phyloP scores from a whole-genome alignment of 2,797 vertebrate genomes.

The Tenualosa ilisha region DNA sequence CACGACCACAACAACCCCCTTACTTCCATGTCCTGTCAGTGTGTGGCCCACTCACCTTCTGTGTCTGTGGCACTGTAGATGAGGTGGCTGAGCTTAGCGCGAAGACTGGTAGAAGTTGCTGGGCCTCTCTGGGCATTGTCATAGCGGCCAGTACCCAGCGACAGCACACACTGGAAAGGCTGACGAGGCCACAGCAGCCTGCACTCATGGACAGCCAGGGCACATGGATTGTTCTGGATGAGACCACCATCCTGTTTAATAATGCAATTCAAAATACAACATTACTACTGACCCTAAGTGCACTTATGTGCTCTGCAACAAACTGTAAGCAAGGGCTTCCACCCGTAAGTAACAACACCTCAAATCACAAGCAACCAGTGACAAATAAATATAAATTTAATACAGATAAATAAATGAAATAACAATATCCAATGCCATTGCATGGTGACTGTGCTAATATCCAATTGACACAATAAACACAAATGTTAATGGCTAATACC shows the following conservation, averaged over 20 bases:
- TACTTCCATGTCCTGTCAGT: neutral
- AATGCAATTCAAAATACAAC: neutral
- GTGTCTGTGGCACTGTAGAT: constrained; percentile 79
- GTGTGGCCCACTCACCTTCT: constrained; percentile 58
- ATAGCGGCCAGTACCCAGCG: constrained; percentile 74
- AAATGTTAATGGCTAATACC: too few species aligned
- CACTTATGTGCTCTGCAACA: neutral
- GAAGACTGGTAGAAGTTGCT: constrained; percentile 74
- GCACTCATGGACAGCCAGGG: constrained; percentile 75
- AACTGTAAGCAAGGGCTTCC: neutral
- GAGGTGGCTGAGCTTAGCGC: constrained; percentile 76
- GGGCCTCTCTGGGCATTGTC: constrained; percentile 67
- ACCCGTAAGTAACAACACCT: neutral
- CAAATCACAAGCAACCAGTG: too few species aligned
- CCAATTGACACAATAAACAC: too few species aligned
- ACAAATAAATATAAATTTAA: too few species aligned
- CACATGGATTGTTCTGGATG: constrained; percentile 76
- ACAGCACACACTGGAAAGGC: constrained; percentile 76
- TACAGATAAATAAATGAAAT: too few species aligned
- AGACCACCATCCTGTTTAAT: constrained; percentile 71
- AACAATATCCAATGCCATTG: too few species aligned
- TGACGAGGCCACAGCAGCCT: constrained; percentile 74
- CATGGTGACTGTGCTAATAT: too few species aligned
- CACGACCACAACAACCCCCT: too few species aligned
- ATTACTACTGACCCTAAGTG: neutral